phyloP scores from a whole-genome alignment of 2,888 invertebrate species.

The Anoplius nigerrimus region DNA sequence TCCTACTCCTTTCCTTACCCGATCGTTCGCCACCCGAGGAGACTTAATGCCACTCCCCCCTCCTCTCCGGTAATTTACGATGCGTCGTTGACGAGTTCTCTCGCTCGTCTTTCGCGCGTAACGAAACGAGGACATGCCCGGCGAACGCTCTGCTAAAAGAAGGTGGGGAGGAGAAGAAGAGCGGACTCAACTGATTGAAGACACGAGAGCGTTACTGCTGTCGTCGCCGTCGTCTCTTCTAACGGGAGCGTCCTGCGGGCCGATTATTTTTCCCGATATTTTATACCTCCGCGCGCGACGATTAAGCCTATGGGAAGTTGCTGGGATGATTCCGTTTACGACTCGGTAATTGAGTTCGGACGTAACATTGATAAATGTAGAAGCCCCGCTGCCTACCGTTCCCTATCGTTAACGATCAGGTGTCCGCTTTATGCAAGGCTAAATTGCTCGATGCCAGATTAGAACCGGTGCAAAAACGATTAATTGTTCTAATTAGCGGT shows the following conservation, averaged over 20 bases:
- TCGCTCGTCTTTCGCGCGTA: slow-evolving; percentile 6
- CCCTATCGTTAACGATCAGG: too few species aligned
- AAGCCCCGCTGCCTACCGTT: too few species aligned
- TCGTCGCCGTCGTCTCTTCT: slow-evolving; percentile 4
- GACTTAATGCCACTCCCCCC: not conserved
- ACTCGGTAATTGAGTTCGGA: too few species aligned
- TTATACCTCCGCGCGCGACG: slow-evolving; percentile 15
- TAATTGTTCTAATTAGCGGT: too few species aligned
- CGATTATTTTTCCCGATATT: too few species aligned
- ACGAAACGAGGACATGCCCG: not conserved
- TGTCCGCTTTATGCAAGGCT: too few species aligned
- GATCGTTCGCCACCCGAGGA: slow-evolving; percentile 1
- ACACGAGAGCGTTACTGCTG: not conserved
- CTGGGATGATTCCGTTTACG: too few species aligned
- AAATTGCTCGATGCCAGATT: too few species aligned
- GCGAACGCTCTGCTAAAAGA: not conserved
- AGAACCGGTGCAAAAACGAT: too few species aligned
- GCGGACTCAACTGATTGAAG: not conserved
- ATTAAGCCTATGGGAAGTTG: slow-evolving; percentile 28
- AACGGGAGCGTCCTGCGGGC: too few species aligned
- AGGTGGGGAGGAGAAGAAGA: not conserved
- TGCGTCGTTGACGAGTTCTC: slow-evolving; percentile 1
- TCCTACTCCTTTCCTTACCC: slow-evolving; percentile 18
- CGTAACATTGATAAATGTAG: too few species aligned
- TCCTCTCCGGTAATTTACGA: slow-evolving; percentile 3